A percentile compares a stretch with the other conserved stretches of the same genome.
Conservation (phyloP, 30 jellyfish, hydroid and myxozoan species). For the Aurelia aurita region DNA sequence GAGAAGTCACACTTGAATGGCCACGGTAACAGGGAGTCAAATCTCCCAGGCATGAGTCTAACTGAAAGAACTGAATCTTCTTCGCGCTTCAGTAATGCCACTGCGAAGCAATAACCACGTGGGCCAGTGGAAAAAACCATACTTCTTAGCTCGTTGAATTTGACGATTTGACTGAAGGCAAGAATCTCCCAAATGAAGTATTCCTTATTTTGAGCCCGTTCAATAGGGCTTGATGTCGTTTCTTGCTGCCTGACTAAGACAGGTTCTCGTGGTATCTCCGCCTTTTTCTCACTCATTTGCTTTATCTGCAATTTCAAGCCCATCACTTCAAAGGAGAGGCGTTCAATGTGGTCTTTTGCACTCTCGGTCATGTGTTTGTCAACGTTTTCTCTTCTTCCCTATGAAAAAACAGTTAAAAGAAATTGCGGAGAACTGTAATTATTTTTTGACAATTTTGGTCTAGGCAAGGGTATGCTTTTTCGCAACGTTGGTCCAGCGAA, state of each 20-base stretch:
- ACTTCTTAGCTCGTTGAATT: constrained; percentile 2
- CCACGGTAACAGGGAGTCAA: constrained; percentile 56
- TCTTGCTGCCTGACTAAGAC: not conserved
- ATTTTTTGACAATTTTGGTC: too few species aligned
- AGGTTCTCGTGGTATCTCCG: not conserved
- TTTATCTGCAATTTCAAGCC: not conserved
- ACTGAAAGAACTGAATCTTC: constrained; percentile 32
- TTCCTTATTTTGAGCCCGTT: not conserved
- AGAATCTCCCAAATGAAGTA: constrained; percentile 7
- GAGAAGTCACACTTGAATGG: constrained; percentile 47
- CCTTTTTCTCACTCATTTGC: not conserved
- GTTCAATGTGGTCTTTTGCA: constrained; percentile 1
- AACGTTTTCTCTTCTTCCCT: not conserved
- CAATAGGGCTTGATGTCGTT: not conserved
- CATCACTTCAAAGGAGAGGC: constrained; percentile 4
- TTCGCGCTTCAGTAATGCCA: constrained; percentile 12
- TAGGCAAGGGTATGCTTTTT: too few species aligned
- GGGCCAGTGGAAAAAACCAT: constrained; percentile 49
- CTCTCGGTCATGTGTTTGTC: constrained; percentile 1
- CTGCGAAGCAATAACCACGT: constrained; percentile 37
- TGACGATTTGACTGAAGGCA: constrained; percentile 5
- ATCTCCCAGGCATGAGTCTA: constrained; percentile 41
- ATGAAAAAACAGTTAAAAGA: too few species aligned
- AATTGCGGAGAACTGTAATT: too few species aligned
- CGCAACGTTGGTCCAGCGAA: too few species aligned